These are phyloP conservation scores for Mesorhabditis sp. DNA, from an alignment of 2,888 invertebrate species.

Conservation along the genomic window DNA sequence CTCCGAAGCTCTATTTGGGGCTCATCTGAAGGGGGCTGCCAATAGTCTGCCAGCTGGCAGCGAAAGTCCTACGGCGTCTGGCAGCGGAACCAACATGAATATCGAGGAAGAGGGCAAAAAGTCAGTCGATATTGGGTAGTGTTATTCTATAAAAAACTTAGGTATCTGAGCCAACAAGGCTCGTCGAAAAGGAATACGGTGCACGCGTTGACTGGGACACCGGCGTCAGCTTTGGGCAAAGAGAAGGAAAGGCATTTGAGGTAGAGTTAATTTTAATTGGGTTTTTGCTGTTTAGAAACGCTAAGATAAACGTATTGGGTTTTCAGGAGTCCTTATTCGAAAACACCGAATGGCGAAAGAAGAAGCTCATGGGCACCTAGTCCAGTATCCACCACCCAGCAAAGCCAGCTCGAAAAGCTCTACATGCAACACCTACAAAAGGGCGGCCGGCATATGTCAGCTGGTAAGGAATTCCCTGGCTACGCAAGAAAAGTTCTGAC, in stretches of 20 bases:
- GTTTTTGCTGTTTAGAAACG: constrained; percentile 7
- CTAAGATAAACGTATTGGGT: constrained; percentile 10
- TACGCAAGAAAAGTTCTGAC: not conserved
- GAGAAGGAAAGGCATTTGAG: constrained; percentile 1
- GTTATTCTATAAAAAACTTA: constrained; percentile 1
- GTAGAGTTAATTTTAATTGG: constrained; percentile 13
- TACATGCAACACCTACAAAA: constrained; percentile 39
- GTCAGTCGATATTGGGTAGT: constrained; percentile 4
- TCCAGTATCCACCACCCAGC: constrained; percentile 43
- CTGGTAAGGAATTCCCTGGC: not conserved
- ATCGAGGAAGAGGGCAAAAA: constrained; percentile 41
- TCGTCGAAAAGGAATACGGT: constrained; percentile 52
- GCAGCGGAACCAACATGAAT: constrained; percentile 8
- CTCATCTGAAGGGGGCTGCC: not conserved
- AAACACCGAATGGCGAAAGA: constrained; percentile 29
- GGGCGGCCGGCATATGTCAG: not conserved
- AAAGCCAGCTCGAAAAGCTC: constrained; percentile 46
- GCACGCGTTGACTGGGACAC: constrained; percentile 19
- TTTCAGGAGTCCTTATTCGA: constrained; percentile 39
- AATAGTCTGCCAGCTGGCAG: not conserved
- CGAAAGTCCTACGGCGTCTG: constrained; percentile 6
- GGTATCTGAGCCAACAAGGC: constrained; percentile 47
- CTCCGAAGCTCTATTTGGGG: constrained; percentile 30
- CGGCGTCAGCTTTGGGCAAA: not conserved
- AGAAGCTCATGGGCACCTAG: constrained; percentile 55